Evolutionary conservation across 2,797 vertebrate genomes (phyloP).

Genomic region (Melopsittacus undulatus): DNA sequence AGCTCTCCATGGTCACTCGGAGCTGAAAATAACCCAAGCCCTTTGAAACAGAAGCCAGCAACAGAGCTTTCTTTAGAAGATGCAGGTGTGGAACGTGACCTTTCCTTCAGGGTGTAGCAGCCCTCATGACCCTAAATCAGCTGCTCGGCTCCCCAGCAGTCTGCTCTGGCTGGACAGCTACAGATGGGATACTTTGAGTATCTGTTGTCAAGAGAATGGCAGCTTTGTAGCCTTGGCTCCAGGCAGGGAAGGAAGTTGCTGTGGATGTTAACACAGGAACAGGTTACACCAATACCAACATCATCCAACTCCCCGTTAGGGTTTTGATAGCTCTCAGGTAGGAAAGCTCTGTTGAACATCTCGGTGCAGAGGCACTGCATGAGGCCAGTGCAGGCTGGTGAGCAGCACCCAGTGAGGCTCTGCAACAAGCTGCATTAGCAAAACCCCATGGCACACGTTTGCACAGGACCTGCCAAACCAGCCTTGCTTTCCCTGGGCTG

Average conservation of each 20-base stretch:
- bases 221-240: accelerated
- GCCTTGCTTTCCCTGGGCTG: not conserved
- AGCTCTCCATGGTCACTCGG: not conserved
- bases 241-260: not conserved
- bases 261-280: not conserved
- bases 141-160: not conserved
- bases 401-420: not conserved
- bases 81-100: constrained; percentile 47
- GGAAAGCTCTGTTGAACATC: not conserved
- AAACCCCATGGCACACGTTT: not conserved
- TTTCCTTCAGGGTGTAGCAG: not conserved
- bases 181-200: not conserved
- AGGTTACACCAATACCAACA: accelerated
- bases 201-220: not conserved
- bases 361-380: not conserved
- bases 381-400: not conserved
- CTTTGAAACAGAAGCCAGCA: not conserved
- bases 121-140: not conserved
- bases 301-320: not conserved
- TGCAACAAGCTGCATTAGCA: not conserved
- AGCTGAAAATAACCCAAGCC: constrained; percentile 46
- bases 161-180: not conserved
- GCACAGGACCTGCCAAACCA: not conserved
- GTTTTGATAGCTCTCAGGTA: not conserved
- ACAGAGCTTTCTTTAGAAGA: constrained; percentile 48